Evolutionary conservation across 2,888 invertebrate genomes (phyloP), one percentile per base, ranked within the genome.

Genomic region (Glyphotaelius pellucidus): DNA sequence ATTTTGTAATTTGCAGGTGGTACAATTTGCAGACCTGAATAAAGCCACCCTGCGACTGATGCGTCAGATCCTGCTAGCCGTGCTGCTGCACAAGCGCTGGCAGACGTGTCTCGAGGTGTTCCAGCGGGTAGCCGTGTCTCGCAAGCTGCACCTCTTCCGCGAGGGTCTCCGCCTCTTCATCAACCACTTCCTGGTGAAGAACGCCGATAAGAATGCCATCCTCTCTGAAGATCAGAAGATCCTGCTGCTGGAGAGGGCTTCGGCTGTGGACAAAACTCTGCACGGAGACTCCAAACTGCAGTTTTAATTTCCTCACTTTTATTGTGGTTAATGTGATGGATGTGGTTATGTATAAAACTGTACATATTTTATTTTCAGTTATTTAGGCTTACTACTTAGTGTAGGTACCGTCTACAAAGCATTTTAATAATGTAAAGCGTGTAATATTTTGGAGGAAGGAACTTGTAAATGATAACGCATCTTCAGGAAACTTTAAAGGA

Each of bases 151-250:
- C 94, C 96, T 97, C 94, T 98, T 99, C 94, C 97, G 98, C 91
- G 98, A 99, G 94, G 98, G 98, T 94, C 95, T 99, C 4, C 96
- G 98, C 85, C 95, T 99, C 14, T 99, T 99, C 94, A 97, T 99
- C 94, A 98, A 97, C 94, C 98, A 99, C 95, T 99, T 99, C 94
- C 95, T 99, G 35, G 94, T 98, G 3, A 97, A 97, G 94, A 96
- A 96, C 5, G 80, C 92, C 14, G 91, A 92, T 35, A 95, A 95
- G 30, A 96, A 96, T 42, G 95, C 95, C 12, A 94, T 93, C 9
- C 92, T 95, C 83, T 94, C 95, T 67, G 95, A 95, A 1, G 95
- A 96, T 1, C 95, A 97, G 93, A 95, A 95, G 93, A 93, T 94
- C 42, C 94, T 96, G 89, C 94, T 98, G 86, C 95, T 96, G 93